These are phyloP conservation scores for Stomorhina lunata DNA, from an alignment of 2,888 invertebrate species.

Conservation along the genomic window DNA sequence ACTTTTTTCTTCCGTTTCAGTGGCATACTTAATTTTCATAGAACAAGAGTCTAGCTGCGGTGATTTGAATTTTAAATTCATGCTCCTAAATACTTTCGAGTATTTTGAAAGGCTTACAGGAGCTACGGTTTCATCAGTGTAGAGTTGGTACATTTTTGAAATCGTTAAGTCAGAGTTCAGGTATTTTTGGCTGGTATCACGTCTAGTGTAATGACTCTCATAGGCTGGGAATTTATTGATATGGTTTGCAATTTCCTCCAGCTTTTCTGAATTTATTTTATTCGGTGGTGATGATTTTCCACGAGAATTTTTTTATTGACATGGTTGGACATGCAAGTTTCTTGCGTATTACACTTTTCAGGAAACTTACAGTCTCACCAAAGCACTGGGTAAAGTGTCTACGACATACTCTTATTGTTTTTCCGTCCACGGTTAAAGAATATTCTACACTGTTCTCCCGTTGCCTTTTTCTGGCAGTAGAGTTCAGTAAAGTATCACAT, in stretches of 20 bases:
- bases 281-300: conserved; percentile 20
- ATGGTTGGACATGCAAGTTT: conserved; percentile 30
- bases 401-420: conserved; percentile 48
- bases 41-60: conserved; percentile 19
- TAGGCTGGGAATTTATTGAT: conserved; percentile 41
- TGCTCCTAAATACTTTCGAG: conserved; percentile 50
- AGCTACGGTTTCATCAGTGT: conserved; percentile 20
- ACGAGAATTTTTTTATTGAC: conserved; percentile 13
- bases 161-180: conserved; percentile 31
- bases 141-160: conserved; percentile 52
- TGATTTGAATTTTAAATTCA: conserved; percentile 60
- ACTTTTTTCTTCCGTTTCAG: conserved; percentile 27
- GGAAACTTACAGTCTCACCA: conserved; percentile 49
- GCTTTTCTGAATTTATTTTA: conserved; percentile 20
- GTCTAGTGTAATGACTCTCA: conserved; percentile 45
- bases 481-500: conserved; percentile 23
- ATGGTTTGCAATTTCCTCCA: conserved; percentile 29
- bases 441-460: conserved; percentile 24
- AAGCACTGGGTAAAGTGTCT: conserved; percentile 53
- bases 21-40: conserved; percentile 47
- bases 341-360: conserved; percentile 36
- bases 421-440: conserved; percentile 32
- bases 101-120: conserved; percentile 55
- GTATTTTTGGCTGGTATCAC: conserved; percentile 34
- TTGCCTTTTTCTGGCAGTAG: conserved; percentile 21